phyloP scores from a whole-genome alignment of 2,888 invertebrate genomes.

The Cerceris rybyensis region DNA sequence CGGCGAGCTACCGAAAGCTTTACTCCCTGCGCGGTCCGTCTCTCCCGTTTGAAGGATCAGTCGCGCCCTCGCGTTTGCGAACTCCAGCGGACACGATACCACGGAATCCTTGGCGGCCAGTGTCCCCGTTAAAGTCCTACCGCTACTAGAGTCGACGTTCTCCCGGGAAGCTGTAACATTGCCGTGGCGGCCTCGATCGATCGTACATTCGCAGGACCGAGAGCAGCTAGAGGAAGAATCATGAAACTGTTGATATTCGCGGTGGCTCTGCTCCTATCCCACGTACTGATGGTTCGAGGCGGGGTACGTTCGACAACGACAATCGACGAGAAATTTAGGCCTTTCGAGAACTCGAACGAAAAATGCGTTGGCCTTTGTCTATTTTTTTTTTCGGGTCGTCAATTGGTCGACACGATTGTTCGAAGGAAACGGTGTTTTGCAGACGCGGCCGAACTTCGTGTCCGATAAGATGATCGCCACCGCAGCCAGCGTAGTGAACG shows the following conservation, averaged over 20 bases:
- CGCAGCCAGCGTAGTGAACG: constrained; percentile 78
- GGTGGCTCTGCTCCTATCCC: constrained; percentile 56
- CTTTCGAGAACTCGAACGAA: background rate
- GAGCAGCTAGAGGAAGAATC: constrained; percentile 8
- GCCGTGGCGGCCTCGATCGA: background rate
- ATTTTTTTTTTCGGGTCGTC: background rate
- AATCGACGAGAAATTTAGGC: background rate
- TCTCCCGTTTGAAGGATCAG: constrained; percentile 36
- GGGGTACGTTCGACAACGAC: constrained; percentile 68
- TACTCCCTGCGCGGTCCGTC: constrained; percentile 17
- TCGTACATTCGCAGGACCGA: background rate
- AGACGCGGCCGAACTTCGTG: constrained; percentile 77
- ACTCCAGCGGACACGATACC: constrained; percentile 1
- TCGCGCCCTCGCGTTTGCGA: constrained; percentile 53
- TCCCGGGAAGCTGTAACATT: too few relatives aligned
- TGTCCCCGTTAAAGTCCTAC: background rate
- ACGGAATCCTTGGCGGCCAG: background rate
- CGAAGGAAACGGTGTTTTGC: constrained; percentile 34
- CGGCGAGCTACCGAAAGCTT: constrained; percentile 15
- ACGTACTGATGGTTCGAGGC: constrained; percentile 60
- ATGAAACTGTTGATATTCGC: constrained; percentile 63
- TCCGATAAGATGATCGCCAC: constrained; percentile 77
- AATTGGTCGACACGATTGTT: background rate
- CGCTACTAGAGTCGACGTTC: too few relatives aligned
- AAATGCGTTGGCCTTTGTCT: background rate